Conservation (phyloP, 2,113 vertebrate genomes). For the Meleagris gallopavo region DNA sequence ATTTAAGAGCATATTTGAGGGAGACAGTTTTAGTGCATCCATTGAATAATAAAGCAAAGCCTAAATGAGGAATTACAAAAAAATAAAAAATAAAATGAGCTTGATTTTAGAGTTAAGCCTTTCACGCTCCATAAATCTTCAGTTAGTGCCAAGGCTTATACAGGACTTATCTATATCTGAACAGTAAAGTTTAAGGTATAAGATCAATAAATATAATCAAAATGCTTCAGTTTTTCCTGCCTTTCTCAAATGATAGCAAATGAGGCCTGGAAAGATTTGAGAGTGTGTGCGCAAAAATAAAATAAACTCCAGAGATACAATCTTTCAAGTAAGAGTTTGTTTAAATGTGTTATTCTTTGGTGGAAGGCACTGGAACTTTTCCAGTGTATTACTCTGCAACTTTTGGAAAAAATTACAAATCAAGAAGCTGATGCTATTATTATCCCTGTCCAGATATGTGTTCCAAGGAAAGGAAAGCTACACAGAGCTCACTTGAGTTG, state of each 20-base stretch:
- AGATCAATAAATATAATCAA: conserved; percentile 8
- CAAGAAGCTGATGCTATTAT: background rate
- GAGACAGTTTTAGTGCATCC: background rate
- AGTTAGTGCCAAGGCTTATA: background rate
- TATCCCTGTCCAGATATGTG: background rate
- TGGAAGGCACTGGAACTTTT: conserved; percentile 5
- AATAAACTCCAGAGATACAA: conserved; percentile 26
- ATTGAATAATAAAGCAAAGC: background rate
- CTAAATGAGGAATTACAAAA: background rate
- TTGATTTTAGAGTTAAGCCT: conserved; percentile 4
- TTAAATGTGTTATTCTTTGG: background rate
- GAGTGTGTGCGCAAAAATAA: background rate
- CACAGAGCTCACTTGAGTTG: background rate
- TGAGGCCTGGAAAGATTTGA: conserved; percentile 1
- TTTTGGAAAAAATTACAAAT: background rate
- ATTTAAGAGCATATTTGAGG: background rate
- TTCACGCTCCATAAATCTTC: conserved; percentile 15
- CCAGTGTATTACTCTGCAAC: background rate
- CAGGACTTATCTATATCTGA: background rate
- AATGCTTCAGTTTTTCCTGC: background rate
- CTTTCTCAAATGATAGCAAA: conserved; percentile 7
- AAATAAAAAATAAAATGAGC: background rate
- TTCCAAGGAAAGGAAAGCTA: background rate
- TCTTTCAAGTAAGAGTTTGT: background rate
- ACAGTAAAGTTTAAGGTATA: conserved; percentile 24